Percentiles rank a stretch among this genome's conserved stretches.
phyloP scores from a whole-genome alignment of 2,888 invertebrate species.

The Pseudoips prasinana region DNA sequence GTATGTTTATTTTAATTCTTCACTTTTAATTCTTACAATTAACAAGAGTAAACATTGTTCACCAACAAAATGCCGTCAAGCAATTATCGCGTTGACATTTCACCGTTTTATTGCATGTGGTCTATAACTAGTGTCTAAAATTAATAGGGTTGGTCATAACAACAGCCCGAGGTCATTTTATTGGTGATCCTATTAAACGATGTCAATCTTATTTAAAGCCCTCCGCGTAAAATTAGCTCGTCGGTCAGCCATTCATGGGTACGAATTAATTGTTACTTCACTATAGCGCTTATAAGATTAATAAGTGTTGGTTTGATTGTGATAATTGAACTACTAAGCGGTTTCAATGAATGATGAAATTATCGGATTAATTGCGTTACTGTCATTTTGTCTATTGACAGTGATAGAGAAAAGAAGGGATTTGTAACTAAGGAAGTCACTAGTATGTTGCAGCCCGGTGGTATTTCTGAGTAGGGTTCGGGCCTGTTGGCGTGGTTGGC shows the following conservation, averaged over 20 bases:
- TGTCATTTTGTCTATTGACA: no score
- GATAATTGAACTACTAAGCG: slow-evolving; percentile 13
- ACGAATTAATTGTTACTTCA: slow-evolving; percentile 22
- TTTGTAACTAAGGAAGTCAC: no score
- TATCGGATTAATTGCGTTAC: no score
- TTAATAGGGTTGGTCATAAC: slow-evolving; percentile 50
- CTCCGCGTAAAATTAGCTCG: slow-evolving; percentile 18
- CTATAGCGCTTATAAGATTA: slow-evolving; percentile 20
- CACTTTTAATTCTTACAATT: no score
- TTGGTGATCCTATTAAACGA: slow-evolving; percentile 41
- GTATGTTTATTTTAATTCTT: no score
- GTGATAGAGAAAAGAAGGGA: no score
- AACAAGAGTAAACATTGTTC: no score
- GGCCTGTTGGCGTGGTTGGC: no score
- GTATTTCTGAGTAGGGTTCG: no score
- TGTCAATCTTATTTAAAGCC: slow-evolving; percentile 53
- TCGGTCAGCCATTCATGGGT: slow-evolving; percentile 13
- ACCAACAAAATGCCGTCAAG: background rate
- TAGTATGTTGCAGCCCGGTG: no score
- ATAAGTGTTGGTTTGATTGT: slow-evolving; percentile 22
- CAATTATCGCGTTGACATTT: slow-evolving; percentile 59
- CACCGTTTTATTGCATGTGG: slow-evolving; percentile 54
- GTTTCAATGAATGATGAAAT: slow-evolving; percentile 4
- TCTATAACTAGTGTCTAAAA: slow-evolving; percentile 48
- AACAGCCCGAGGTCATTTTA: slow-evolving; percentile 53